A percentile compares a stretch with the other conserved stretches of the same genome.
Conservation (phyloP, 2,888 invertebrate genomes). For the Athrips mouffetella region DNA sequence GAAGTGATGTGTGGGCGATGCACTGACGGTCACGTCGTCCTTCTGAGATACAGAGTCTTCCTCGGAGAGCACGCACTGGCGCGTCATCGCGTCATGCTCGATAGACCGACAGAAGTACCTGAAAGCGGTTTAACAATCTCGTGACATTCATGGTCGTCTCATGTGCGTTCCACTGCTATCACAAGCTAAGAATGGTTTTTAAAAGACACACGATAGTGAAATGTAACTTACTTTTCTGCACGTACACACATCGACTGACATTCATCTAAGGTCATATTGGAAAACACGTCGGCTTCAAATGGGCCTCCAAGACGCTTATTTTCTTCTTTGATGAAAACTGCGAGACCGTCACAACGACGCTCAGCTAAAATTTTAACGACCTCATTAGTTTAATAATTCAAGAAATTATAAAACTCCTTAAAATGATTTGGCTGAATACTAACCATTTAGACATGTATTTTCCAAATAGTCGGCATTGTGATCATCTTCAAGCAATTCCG, state of each 20-base stretch:
- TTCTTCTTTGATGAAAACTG: constrained; percentile 93
- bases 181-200: constrained; percentile 12
- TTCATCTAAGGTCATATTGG: constrained; percentile 91
- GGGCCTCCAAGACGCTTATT: constrained; percentile 92
- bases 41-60: constrained; percentile 94
- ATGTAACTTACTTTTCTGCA: constrained; percentile 85
- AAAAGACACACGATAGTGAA: too few relatives aligned
- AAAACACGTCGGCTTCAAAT: constrained; percentile 92
- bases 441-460: constrained; percentile 93
- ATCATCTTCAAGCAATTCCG: constrained; percentile 89
- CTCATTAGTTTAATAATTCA: constrained; percentile 13
- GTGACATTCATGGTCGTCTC: neutral
- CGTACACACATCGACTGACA: constrained; percentile 92
- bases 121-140: constrained; percentile 23
- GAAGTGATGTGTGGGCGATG: constrained; percentile 90
- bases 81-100: constrained; percentile 91
- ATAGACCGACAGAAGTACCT: constrained; percentile 92
- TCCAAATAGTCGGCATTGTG: constrained; percentile 93
- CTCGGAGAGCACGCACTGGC: constrained; percentile 92
- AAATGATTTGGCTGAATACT: constrained; percentile 14
- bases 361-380: constrained; percentile 78
- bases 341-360: constrained; percentile 89
- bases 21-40: constrained; percentile 91
- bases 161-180: neutral
- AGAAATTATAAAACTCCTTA: neutral